Percentiles rank a stretch among this genome's conserved stretches.
These are phyloP conservation scores for Leptinotarsa texana DNA, from an alignment of 1,140 invertebrate species.

Conservation along the genomic window DNA sequence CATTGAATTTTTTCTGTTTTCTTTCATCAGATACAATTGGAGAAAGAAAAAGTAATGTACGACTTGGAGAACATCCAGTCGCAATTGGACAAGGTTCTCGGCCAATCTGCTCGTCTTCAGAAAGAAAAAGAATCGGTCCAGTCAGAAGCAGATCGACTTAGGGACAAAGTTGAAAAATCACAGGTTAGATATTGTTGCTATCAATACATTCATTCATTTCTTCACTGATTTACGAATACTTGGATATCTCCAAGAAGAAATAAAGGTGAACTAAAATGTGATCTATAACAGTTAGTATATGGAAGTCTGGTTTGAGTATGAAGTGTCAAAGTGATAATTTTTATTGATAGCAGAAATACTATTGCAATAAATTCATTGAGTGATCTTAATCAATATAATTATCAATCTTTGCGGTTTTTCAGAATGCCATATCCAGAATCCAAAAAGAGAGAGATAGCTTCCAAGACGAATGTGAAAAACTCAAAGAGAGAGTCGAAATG, in stretches of 20 bases:
- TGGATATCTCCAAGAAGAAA: no score
- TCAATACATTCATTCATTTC: background rate
- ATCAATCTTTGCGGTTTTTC: conserved; percentile 25
- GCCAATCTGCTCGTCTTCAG: conserved; percentile 81
- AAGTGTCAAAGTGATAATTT: no score
- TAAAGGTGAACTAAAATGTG: no score
- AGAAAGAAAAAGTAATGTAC: conserved; percentile 86
- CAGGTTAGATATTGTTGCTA: conserved; percentile 67
- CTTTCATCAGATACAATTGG: conserved; percentile 74
- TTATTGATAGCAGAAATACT: no score
- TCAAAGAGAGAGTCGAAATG: conserved; percentile 79
- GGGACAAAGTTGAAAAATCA: conserved; percentile 87
- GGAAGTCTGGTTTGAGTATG: no score
- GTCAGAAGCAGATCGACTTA: conserved; percentile 80
- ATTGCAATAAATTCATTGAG: no score
- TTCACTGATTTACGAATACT: no score
- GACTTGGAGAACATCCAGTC: conserved; percentile 88
- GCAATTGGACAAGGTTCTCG: conserved; percentile 86
- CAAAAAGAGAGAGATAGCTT: conserved; percentile 86
- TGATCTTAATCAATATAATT: no score
- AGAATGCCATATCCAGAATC: conserved; percentile 73
- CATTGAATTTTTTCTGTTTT: no score
- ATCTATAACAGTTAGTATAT: no score
- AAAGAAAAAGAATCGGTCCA: conserved; percentile 87
- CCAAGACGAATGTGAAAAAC: conserved; percentile 77